Evolutionary conservation across 1,140 invertebrate species (phyloP), one percentile per base, ranked within the genome.

Genomic region (Bombus confusus): DNA sequence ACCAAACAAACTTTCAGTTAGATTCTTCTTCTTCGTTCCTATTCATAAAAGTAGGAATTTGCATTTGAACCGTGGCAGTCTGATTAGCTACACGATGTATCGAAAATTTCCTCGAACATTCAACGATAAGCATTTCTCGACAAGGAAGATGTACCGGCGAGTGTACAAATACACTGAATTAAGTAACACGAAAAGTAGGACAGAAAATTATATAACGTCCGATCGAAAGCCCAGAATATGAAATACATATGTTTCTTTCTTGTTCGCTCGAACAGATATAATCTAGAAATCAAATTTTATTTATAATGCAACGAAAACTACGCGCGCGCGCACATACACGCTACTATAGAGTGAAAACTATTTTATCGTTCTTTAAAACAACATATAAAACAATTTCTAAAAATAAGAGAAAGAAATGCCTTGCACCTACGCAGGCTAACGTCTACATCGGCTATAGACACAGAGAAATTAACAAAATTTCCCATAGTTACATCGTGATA

Each of bases 291-390:
- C n/a, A 31, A 66, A 66, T 31, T 66, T 8, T 15, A 66, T 18
- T 6, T 15, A 31, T 66, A 31, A 52, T 22, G 47, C 47, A 8
- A 22, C 22, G 22, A 52, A 52, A 52, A 22, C 15, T 18, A 18
- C 5, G 1, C 15, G 15, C 15, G 0, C 43, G 0, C 43, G 0
- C 1, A 4, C 43, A 18, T 1, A 47, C 43, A 47, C 43, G 22
- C 47, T 0, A 22, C 15, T 52, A 22, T 22, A 52, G 47, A 52
- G 18, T 22, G 18, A 52, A 52, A 22, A 52, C 47, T 52, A 52
- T 52, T 22, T 52, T 22, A 52, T 22, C 18, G 6, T 52, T 52
- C 47, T 22, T 52, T 52, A 52, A 8, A 22, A 8, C 47, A 52
- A 2, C 18, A 52, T 52, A 22, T 52, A 52, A 22, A 52, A 52